Percentiles rank a stretch among this genome's conserved stretches.
Conservation (phyloP, 1,140 invertebrate genomes). For the Panagrolaimus sp. region DNA sequence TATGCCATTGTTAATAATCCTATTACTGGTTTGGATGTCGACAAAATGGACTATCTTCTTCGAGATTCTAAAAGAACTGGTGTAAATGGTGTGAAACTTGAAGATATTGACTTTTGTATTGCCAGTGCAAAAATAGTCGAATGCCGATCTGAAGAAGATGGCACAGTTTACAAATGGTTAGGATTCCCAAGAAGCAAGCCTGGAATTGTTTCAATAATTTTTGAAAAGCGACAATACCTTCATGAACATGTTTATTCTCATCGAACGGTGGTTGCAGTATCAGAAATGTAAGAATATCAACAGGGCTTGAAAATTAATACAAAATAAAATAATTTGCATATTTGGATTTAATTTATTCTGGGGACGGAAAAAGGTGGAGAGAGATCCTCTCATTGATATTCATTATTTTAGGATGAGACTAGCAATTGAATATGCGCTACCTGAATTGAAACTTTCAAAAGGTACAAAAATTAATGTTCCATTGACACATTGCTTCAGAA, state of each 20-base stretch:
- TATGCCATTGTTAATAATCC: slow-evolving; percentile 5
- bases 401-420: no score
- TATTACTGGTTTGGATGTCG: not conserved
- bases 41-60: slow-evolving; percentile 12
- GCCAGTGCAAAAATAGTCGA: not conserved
- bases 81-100: not conserved
- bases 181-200: not conserved
- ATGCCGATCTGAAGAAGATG: not conserved
- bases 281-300: no score
- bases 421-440: no score
- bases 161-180: not conserved
- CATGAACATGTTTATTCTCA: not conserved
- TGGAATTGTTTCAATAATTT: not conserved
- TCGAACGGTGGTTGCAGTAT: not conserved
- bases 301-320: no score
- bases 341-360: no score
- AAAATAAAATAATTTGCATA: no score
- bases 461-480: no score
- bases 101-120: not conserved
- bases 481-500: no score
- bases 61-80: not conserved
- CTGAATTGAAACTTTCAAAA: no score
- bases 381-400: no score
- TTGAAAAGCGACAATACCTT: not conserved
- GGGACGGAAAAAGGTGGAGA: no score